Evolutionary conservation across 1,140 invertebrate genomes (phyloP).

Genomic region (Drosophila jambulina): DNA sequence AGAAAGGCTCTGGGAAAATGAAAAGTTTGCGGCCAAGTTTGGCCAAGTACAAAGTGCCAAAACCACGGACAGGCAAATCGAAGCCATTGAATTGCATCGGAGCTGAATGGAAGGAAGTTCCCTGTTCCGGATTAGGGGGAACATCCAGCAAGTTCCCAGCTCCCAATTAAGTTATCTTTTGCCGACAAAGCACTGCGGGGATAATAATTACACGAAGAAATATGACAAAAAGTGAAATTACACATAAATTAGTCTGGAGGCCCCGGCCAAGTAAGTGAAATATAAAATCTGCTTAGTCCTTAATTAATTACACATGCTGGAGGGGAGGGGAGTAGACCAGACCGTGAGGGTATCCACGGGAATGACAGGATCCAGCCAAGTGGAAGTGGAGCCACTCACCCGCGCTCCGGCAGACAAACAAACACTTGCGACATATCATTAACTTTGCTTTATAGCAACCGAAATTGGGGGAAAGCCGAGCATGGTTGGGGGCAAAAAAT

Average conservation of each 20-base stretch:
- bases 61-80: constrained; percentile 40
- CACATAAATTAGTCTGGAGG: constrained; percentile 45
- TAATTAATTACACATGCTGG: constrained; percentile 67
- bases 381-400: constrained; percentile 41
- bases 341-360: constrained; percentile 7
- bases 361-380: constrained; percentile 41
- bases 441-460: constrained; percentile 71
- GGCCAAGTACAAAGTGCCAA: constrained; percentile 41
- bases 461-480: constrained; percentile 24
- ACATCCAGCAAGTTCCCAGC: background rate
- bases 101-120: constrained; percentile 14
- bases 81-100: constrained; percentile 28
- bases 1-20: constrained; percentile 9
- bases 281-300: constrained; percentile 58
- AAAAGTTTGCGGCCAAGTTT: constrained; percentile 43
- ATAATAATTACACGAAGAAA: constrained; percentile 35
- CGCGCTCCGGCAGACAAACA: constrained; percentile 25
- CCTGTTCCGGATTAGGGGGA: background rate
- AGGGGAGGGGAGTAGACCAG: background rate
- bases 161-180: constrained; percentile 34
- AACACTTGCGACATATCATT: constrained; percentile 74
- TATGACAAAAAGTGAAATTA: constrained; percentile 26
- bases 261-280: constrained; percentile 30
- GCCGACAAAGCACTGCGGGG: constrained; percentile 17
- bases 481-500: constrained; percentile 19